A percentile compares a stretch with the other conserved stretches of the same genome.
Conservation (phyloP, 2,888 invertebrate genomes). For the Ceriagrion tenellum region DNA sequence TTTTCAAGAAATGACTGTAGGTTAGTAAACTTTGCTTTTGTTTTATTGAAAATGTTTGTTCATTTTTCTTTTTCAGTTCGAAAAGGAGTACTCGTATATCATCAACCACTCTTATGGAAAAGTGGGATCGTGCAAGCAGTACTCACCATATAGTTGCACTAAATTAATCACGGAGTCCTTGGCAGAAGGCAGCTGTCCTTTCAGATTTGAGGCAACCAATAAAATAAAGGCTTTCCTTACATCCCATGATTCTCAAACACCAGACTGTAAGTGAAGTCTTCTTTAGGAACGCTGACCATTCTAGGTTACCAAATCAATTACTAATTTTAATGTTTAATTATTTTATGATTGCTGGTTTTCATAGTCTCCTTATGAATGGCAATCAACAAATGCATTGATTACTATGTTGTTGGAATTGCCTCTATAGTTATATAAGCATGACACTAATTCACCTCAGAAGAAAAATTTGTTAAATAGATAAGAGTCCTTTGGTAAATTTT, state of each 20-base stretch:
- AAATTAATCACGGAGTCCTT: conserved; percentile 93
- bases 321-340: no score
- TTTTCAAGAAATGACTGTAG: no score
- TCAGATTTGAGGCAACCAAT: conserved; percentile 87
- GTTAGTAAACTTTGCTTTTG: background rate
- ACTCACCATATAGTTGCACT: conserved; percentile 94
- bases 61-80: conserved; percentile 83
- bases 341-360: no score
- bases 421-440: no score
- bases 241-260: conserved; percentile 83
- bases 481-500: no score
- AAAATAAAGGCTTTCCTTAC: conserved; percentile 86
- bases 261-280: conserved; percentile 75
- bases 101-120: conserved; percentile 97
- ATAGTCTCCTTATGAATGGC: no score
- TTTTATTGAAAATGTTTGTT: background rate
- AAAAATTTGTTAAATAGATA: no score
- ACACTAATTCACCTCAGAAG: no score
- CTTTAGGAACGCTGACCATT: no score
- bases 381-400: no score
- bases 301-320: no score
- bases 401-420: no score
- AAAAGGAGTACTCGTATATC: conserved; percentile 94
- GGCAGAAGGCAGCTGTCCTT: conserved; percentile 97
- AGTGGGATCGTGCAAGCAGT: conserved; percentile 94